Base-by-base conservation (phyloP, 2,113 vertebrate species). In the Ondatra zibethicus region DNA sequence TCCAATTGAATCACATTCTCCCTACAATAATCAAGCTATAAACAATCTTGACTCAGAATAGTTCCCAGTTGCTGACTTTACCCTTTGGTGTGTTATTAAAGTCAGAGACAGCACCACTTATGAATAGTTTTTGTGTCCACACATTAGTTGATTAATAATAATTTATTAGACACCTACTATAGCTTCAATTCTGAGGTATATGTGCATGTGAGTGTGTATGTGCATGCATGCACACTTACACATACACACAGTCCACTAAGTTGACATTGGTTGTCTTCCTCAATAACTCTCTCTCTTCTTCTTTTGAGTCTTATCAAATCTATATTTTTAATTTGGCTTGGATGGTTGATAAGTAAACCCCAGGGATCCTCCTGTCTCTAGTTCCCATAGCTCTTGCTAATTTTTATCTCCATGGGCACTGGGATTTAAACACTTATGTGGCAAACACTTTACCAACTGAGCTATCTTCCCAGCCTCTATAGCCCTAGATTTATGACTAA, bases 31-130 rank as follows among this genome's bases (percentile, higher is more conserved):
- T 76, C 73, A 89, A 95, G n/a, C 42, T 78, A 42, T 11, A 90
- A 42, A 4, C 73, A n/a, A 93, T 8, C 47, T 89, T 52, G n/a
- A 92, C 73, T 94, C 12, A 88, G 78, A 94, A 78, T 42, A 76
- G 47, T 31, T 14, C 45, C 55, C 29, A 10, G 25, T 42, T 72
- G 36, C 52, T 86, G 52, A 77, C 21, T 3, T 84, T 65, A 87
- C 45, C 65, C 5, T 3, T 19, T 5, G 25, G 1, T 47, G n/a
- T 50, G 36, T 31, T 78, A 31, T 47, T 61, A 68, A 68, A 91
- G 8, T 55, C 45, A 73, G 58, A n/a, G 14, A 94, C 1, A 58
- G 39, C 2, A 89, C 27, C 5, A 77, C 88, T 93, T 94, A 52
- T 16, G 11, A 33, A 29, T 1, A 70, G 4, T 77, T 9, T 91